These are phyloP conservation scores for Neodiprion lecontei DNA, from an alignment of 1,140 invertebrate genomes.

Conservation along the genomic window DNA sequence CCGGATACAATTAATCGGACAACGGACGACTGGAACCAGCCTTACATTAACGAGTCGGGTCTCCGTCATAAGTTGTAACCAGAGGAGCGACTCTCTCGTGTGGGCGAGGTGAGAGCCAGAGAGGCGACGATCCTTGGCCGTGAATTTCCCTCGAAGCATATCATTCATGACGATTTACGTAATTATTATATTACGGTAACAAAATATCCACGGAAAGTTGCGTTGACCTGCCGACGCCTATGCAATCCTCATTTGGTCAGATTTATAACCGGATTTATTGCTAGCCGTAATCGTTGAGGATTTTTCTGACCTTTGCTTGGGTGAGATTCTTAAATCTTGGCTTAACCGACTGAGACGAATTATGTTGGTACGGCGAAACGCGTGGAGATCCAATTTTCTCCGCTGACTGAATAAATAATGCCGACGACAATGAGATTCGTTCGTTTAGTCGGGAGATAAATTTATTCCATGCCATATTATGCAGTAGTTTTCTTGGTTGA, in stretches of 20 bases:
- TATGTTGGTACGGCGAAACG: too few species aligned
- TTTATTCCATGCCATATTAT: too few species aligned
- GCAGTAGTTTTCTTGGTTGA: too few species aligned
- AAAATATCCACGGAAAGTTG: not conserved
- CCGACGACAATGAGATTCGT: too few species aligned
- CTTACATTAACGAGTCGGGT: not conserved
- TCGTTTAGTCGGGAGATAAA: too few species aligned
- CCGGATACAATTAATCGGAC: slow-evolving; percentile 4
- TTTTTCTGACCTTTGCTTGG: not conserved
- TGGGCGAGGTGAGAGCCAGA: not conserved
- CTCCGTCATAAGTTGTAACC: slow-evolving; percentile 1
- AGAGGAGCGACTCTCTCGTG: not conserved
- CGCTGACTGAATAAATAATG: too few species aligned
- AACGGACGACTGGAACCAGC: not conserved
- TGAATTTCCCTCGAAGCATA: not conserved
- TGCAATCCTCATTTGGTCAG: not conserved
- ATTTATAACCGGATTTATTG: not conserved
- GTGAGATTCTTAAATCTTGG: not conserved
- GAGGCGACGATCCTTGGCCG: not conserved
- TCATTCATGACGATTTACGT: slow-evolving; percentile 1
- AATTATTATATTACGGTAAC: not conserved
- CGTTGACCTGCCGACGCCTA: not conserved
- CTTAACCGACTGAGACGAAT: too few species aligned
- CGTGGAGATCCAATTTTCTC: too few species aligned
- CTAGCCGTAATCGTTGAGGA: not conserved